phyloP scores from a whole-genome alignment of 2,888 invertebrate genomes.

The Ectemnius lituratus region DNA sequence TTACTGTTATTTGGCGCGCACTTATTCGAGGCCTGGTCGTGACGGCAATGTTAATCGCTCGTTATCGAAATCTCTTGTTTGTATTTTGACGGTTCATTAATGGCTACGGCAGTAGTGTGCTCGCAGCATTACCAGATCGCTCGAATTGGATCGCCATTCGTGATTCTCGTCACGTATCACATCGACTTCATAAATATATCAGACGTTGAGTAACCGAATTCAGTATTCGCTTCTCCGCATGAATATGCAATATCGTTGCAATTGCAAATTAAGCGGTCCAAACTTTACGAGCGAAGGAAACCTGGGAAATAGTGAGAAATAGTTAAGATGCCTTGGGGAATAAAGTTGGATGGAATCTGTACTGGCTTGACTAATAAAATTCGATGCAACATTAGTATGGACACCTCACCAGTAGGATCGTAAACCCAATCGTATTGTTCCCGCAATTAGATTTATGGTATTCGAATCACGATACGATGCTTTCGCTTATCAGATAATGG shows the following conservation, averaged over 20 bases:
- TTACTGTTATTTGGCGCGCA: too few relatives aligned
- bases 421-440: constrained; percentile 37
- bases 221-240: background rate
- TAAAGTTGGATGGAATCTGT: too few relatives aligned
- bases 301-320: too few relatives aligned
- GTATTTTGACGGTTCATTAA: constrained; percentile 29
- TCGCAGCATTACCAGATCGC: constrained; percentile 16
- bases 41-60: constrained; percentile 26
- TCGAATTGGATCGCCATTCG: constrained; percentile 12
- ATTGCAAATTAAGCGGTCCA: too few relatives aligned
- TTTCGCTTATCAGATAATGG: constrained; percentile 33
- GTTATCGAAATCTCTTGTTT: constrained; percentile 11
- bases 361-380: background rate
- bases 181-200: constrained; percentile 39
- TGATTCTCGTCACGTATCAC: constrained; percentile 38
- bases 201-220: constrained; percentile 42
- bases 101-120: constrained; percentile 22
- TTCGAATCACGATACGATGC: constrained; percentile 39
- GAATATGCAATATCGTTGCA: background rate
- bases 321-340: too few relatives aligned
- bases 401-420: constrained; percentile 44
- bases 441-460: constrained; percentile 12
- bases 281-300: too few relatives aligned
- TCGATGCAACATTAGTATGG: constrained; percentile 29
- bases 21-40: constrained; percentile 10